A percentile compares a stretch with the other conserved stretches of the same genome.
phyloP scores from a whole-genome alignment of 2,888 invertebrate species.

The Siphlonurus alternatus region DNA sequence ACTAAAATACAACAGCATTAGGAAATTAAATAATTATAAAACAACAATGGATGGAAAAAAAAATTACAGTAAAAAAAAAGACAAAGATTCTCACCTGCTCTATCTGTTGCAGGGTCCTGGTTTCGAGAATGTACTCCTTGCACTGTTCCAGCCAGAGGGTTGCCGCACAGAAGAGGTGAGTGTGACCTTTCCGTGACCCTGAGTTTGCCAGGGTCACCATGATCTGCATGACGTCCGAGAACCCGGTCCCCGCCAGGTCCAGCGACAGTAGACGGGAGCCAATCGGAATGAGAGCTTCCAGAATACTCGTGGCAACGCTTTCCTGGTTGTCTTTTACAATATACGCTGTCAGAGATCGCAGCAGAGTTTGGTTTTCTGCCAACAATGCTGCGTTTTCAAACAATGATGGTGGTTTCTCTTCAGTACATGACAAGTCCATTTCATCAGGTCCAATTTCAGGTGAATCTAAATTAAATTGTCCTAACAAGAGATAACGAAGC shows the following conservation, averaged over 20 bases:
- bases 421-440: slow-evolving; percentile 11
- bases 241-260: slow-evolving; percentile 49
- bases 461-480: slow-evolving; percentile 18
- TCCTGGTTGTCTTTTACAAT: slow-evolving; percentile 49
- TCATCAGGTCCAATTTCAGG: slow-evolving; percentile 13
- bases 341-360: slow-evolving; percentile 52
- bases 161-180: slow-evolving; percentile 58
- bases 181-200: slow-evolving; percentile 63
- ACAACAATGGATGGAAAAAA: no score
- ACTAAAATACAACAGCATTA: no score
- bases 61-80: no score
- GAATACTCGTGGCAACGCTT: slow-evolving; percentile 42
- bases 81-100: background rate
- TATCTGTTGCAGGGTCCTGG: background rate
- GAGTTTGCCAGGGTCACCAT: slow-evolving; percentile 77
- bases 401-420: slow-evolving; percentile 9
- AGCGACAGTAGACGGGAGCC: slow-evolving; percentile 48
- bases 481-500: slow-evolving; percentile 41
- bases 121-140: slow-evolving; percentile 13
- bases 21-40: no score
- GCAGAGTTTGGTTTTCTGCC: slow-evolving; percentile 49
- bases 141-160: slow-evolving; percentile 53
- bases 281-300: slow-evolving; percentile 56
- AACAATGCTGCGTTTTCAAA: slow-evolving; percentile 19
- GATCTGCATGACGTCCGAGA: slow-evolving; percentile 56